Conservation (phyloP, 2,888 invertebrate genomes). For the Acanthacorydalis orientalis region DNA sequence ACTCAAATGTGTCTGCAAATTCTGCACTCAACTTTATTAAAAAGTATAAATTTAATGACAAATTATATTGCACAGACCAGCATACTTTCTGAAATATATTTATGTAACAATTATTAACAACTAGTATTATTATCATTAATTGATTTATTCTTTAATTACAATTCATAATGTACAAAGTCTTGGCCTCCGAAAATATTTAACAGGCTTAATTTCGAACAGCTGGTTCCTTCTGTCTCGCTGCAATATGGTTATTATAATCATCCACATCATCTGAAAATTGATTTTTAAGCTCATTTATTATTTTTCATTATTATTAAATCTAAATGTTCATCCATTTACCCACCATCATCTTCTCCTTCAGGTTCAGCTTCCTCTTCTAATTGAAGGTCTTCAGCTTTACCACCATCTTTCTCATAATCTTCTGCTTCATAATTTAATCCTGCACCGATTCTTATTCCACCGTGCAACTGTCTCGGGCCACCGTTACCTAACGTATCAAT, state of each 20-base stretch:
- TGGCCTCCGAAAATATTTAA: background rate
- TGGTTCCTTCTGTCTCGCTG: slow-evolving; percentile 28
- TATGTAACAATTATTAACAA: no score
- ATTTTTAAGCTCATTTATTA: background rate
- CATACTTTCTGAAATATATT: no score
- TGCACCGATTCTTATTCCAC: slow-evolving; percentile 7
- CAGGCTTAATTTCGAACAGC: slow-evolving; percentile 27
- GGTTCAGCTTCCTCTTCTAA: slow-evolving; percentile 14
- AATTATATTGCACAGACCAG: no score
- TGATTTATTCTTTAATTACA: no score
- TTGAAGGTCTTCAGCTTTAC: slow-evolving; percentile 14
- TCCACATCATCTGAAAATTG: slow-evolving; percentile 23
- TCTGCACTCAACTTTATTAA: no score
- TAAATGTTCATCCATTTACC: slow-evolving; percentile 7
- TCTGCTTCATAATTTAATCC: slow-evolving; percentile 14
- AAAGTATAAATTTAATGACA: no score
- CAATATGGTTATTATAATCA: slow-evolving; percentile 25
- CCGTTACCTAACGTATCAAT: slow-evolving; percentile 14
- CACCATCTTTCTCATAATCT: slow-evolving; percentile 15
- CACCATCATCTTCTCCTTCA: slow-evolving; percentile 31
- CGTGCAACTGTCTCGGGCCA: slow-evolving; percentile 13
- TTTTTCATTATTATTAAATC: background rate
- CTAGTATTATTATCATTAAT: no score
- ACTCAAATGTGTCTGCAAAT: no score
- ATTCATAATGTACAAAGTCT: no score